Conservation (phyloP, 2,797 vertebrate species). For the Lutjanus argentimaculatus region DNA sequence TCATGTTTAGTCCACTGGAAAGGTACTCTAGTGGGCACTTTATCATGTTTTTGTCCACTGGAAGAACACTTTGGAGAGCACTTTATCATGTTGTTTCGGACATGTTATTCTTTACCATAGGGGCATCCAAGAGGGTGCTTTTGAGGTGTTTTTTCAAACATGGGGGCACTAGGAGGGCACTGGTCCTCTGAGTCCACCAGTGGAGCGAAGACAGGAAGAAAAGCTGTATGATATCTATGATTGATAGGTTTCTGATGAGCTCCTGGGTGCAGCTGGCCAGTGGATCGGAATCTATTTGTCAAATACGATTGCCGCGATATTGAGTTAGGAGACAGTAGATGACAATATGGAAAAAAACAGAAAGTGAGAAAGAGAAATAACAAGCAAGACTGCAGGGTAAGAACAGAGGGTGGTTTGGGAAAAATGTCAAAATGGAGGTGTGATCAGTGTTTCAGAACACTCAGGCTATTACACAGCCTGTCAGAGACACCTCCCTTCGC, state of each 20-base stretch:
- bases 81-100: too few relatives aligned
- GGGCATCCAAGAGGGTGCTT: too few relatives aligned
- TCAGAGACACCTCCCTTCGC: conserved; percentile 61
- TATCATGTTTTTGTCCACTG: too few relatives aligned
- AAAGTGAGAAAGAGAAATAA: conserved; percentile 22
- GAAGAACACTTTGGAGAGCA: too few relatives aligned
- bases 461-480: conserved; percentile 74
- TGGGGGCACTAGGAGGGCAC: too few relatives aligned
- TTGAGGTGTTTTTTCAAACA: too few relatives aligned
- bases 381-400: conserved; percentile 5
- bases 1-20: too few relatives aligned
- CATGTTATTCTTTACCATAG: too few relatives aligned
- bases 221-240: conserved; percentile 49
- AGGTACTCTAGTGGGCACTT: too few relatives aligned
- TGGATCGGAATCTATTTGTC: conserved; percentile 67
- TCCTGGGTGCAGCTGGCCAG: conserved; percentile 45
- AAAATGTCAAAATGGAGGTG: conserved; percentile 54
- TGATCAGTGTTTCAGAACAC: conserved; percentile 71
- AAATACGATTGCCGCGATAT: conserved; percentile 50
- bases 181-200: too few relatives aligned
- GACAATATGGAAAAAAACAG: conserved; percentile 28
- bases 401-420: conserved; percentile 35
- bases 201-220: conserved; percentile 9
- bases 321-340: conserved; percentile 33
- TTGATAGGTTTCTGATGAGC: conserved; percentile 70